Evolutionary conservation across 2,888 invertebrate species (phyloP).

Genomic region (Lymantria dispar): DNA sequence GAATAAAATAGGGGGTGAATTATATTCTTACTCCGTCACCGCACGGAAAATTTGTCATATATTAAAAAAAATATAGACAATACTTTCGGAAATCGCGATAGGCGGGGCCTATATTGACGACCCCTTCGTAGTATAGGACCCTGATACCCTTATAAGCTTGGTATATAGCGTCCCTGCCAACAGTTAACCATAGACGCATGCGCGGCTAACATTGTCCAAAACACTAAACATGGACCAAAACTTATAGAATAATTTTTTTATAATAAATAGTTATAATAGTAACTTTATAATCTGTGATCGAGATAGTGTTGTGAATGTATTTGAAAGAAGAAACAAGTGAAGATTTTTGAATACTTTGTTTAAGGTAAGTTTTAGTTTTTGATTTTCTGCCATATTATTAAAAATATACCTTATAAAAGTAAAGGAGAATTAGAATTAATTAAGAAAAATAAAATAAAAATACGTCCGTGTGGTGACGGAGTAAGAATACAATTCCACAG

Average conservation of each 20-base stretch:
- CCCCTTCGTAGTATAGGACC: slow-evolving; percentile 5
- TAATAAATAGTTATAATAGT: not conserved
- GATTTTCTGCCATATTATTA: too few species aligned
- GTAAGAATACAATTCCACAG: too few species aligned
- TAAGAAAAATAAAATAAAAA: too few species aligned
- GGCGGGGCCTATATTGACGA: slow-evolving; percentile 49
- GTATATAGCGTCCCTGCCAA: slow-evolving; percentile 34
- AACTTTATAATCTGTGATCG: not conserved
- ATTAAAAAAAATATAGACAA: too few species aligned
- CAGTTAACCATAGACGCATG: slow-evolving; percentile 46
- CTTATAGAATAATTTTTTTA: slow-evolving; percentile 3
- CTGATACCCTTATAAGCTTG: slow-evolving; percentile 36
- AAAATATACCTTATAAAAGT: too few species aligned
- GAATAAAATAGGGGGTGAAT: too few species aligned
- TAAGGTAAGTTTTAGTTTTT: not conserved
- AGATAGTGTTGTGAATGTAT: slow-evolving; percentile 12
- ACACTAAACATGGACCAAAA: slow-evolving; percentile 28
- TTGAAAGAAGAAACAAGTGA: not conserved
- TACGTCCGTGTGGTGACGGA: too few species aligned
- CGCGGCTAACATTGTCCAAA: slow-evolving; percentile 25
- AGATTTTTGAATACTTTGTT: not conserved
- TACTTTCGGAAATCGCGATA: slow-evolving; percentile 1
- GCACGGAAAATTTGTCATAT: too few species aligned
- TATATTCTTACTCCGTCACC: too few species aligned
- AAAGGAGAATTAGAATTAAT: too few species aligned